Base-by-base conservation (phyloP, 2,797 vertebrate species). In the Peromyscus nudipes region DNA sequence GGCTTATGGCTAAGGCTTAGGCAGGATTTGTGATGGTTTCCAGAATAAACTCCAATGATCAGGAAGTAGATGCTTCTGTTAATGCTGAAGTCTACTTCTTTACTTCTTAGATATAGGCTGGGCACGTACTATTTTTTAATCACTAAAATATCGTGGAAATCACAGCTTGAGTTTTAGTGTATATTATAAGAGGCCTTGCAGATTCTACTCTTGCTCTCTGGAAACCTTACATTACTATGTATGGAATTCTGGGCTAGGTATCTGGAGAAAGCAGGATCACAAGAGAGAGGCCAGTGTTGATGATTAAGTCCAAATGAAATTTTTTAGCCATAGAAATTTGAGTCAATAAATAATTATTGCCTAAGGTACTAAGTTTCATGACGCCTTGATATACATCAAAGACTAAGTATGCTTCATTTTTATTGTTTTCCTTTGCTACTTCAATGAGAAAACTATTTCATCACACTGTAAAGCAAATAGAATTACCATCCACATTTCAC, bases 401-500 rank as follows among this genome's bases (percentile, higher is more conserved):
- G 31, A 69, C 2, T 85, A n/a, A 67, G 49, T n/a, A 46, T 62
- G 23, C 55, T 80, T 89, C 25, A 92, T 75, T 57, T 80, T 92
- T 46, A 79, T 83, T 90, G 4, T 43, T 92, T 96, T 85, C 43
- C 10, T 79, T 95, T 95, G 69, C 23, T 5, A 49, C 57, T 83
- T 94, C 64, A 52, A 79, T 82, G 8, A 71, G 71, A 93, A 73
- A 21, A 55, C 27, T 52, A 1, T 81, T 86, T 81, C 90, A 81
- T 79, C 25, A 4, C 7, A 23, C 75, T 4, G 46, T 34, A 73
- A 95, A 96, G 76, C 7, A 88, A 92, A 75, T 6, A 96, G 37
- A 96, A 89, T 76, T 46, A 67, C 60, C 29, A 79, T 65, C 80
- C 19, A 52, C 21, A 19, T 87, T 79, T 89, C 25, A 77, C 29